These are phyloP conservation scores for Beaufortia kweichowensis DNA, from an alignment of 2,113 vertebrate species.

Conservation along the genomic window DNA sequence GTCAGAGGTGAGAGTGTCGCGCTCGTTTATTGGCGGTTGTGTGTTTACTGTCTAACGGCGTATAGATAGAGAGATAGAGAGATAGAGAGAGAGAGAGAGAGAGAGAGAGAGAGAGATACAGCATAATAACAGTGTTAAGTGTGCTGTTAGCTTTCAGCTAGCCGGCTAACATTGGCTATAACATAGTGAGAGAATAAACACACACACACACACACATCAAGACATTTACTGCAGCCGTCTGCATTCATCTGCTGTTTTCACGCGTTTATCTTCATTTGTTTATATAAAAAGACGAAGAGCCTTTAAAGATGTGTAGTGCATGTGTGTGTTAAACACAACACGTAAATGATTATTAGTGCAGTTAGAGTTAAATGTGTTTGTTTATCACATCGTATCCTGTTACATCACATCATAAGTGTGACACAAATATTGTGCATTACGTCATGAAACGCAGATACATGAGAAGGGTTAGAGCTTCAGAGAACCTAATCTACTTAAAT, in stretches of 20 bases:
- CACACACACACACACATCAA: background rate
- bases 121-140: background rate
- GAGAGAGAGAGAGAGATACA: too few species aligned
- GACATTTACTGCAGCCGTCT: background rate
- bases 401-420: background rate
- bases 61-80: too few species aligned
- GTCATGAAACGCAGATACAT: constrained; percentile 1
- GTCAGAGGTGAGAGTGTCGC: background rate
- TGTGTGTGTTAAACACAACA: background rate
- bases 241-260: background rate
- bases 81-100: too few species aligned
- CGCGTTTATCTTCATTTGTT: too few species aligned
- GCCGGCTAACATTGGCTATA: constrained; percentile 1
- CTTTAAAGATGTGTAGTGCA: background rate
- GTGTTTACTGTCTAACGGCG: constrained; percentile 12
- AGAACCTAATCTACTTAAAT: too few species aligned
- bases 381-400: too few species aligned
- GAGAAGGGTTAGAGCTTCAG: too few species aligned
- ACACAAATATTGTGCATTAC: constrained; percentile 3
- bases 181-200: background rate
- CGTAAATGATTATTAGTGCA: background rate
- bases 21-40: background rate
- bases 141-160: constrained; percentile 42
- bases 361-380: background rate
- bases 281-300: background rate